Evolutionary conservation across 2,888 invertebrate species (phyloP), one percentile per base, ranked within the genome.

Genomic region (Drepanosiphum platanoidis): DNA sequence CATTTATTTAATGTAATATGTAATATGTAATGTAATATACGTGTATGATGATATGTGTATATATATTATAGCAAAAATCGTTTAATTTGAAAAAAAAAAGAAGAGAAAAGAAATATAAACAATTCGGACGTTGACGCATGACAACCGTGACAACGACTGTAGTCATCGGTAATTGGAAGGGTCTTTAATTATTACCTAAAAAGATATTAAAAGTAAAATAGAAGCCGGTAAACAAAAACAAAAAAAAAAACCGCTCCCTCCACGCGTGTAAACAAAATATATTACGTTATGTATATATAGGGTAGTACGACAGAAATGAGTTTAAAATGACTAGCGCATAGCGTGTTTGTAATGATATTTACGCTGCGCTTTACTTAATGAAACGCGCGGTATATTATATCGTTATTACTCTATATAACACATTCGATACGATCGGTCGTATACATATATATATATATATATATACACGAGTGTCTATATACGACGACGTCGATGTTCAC

Each of bases 401-500:
- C 22, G 42, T 46, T 66, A 79, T 66, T 79, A 32, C 42, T 77
- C 13, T 36, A 58, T 36, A 58, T 66, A 64, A 32, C 64, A 27
- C 30, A 27, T 71, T 39, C 81, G 71, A 81, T 71, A 81, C 81
- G 81, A 81, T 81, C 81, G 71, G 80, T n/a, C n/a, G n/a, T 52
- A 68, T 34, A 66, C 32, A n/a, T n/a, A n/a, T n/a, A n/a, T n/a
- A n/a, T n/a, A n/a, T n/a, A n/a, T n/a, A n/a, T n/a, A n/a, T n/a
- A n/a, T n/a, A n/a, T n/a, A n/a, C 64, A 34, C 68, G 68, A 34
- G n/a, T 13, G 3, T 15, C 68, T 1, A 66, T 8, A n/a, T n/a
- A 58, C 0, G 58, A 64, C 42, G 42, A 68, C 34, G 46, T 3
- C 80, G 81, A 71, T 58, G 81, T 71, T 81, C 81, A 81, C 58